Evolutionary conservation across 2,797 vertebrate genomes (phyloP), one percentile per base, ranked within the genome.

Genomic region (Spinibarbus caldwelli): DNA sequence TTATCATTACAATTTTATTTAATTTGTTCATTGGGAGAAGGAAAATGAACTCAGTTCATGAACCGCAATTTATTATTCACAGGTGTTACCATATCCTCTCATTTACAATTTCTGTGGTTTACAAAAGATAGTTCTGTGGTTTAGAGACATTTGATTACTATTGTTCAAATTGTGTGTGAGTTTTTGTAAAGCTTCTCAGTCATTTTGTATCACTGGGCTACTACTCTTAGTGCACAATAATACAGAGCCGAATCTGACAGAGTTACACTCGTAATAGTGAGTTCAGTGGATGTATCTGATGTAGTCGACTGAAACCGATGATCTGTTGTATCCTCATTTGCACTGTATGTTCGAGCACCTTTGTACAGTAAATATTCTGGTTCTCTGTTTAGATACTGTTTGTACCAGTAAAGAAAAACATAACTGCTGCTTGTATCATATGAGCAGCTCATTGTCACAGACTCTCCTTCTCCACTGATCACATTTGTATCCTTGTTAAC

Each of bases 331-430:
- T 19, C 47, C 2, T 23, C 2, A 19, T 2, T 49, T 4, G 2
- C 2, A 23, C 19, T 23, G 7, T 3, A 0, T 75, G 79, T 72
- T 31, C 26, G 59, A 43, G 77, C 81, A 49, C 62, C 19, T 77
- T 67, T 21, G 2, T 4, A 26, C 23, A 67, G 29, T 78, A 84
- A 78, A 89, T 66, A 62, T 19, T 36, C 2, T 12, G 23, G 62
- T 66, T 87, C 23, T 49, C 29, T 73, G 73, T 31, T 29, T 23
- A 29, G 36, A 79, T 29, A 43, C 71, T 70, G 45, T 34, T 11
- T 80, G 57, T 88, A 91, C 90, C 91, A 91, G 12, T 86, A 84
- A 41, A 91, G 72, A 23, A 19, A 19, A 29, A 78, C 75, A 29
- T 0, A 68, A 52, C 29, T 1, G 6, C 83, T 57, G 26, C 0